Conservation (phyloP, 2,113 vertebrate genomes). For the Pseudonaja textilis region DNA sequence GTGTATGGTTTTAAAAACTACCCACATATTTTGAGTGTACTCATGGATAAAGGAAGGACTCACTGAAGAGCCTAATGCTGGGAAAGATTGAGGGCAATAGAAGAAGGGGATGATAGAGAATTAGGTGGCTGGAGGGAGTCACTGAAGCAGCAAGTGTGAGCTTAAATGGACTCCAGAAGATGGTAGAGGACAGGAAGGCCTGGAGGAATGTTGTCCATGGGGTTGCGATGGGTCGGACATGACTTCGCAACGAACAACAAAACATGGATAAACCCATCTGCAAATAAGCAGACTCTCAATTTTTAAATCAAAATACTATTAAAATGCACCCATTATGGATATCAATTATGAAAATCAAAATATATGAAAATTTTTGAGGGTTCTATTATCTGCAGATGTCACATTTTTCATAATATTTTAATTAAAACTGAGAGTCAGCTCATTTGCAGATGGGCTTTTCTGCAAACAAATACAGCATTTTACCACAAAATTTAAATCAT, state of each 20-base stretch:
- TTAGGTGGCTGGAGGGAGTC: too few species aligned
- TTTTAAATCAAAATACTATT: not conserved
- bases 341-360: not conserved
- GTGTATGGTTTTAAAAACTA: not conserved
- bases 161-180: too few species aligned
- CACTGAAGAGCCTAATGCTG: too few species aligned
- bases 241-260: too few species aligned
- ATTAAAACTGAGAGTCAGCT: not conserved
- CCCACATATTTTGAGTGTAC: not conserved
- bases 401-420: not conserved
- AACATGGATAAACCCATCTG: not conserved
- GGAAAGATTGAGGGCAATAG: too few species aligned
- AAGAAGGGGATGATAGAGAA: too few species aligned
- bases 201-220: too few species aligned
- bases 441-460: not conserved
- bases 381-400: not conserved
- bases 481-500: not conserved
- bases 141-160: too few species aligned
- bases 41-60: not conserved
- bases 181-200: too few species aligned
- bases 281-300: not conserved
- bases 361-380: not conserved
- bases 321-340: not conserved
- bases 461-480: not conserved
- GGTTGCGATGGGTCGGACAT: too few species aligned